Evolutionary conservation across 2,113 vertebrate genomes (phyloP), one percentile per base, ranked within the genome.

Genomic region (Scomber japonicus): DNA sequence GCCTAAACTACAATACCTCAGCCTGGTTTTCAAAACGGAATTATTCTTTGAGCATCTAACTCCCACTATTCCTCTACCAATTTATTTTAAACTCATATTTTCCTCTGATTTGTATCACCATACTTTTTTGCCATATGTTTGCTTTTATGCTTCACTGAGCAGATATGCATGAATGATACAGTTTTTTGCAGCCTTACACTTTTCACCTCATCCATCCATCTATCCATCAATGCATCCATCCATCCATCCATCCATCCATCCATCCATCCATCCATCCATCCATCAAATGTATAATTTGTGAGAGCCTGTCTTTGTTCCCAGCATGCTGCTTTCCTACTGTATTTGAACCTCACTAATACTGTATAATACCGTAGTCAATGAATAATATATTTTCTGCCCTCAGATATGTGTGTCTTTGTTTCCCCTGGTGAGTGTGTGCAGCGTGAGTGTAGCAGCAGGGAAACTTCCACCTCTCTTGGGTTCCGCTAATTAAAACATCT

Each of bases 401-500:
- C 16, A 60, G 40, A 72, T 68, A 13, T 61, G 11, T 44, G 21
- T 24, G n/a, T 31, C 3, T 49, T 54, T 50, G 14, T 56, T 19
- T 51, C 15, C 77, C 69, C 35, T 24, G 5, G 54, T 77, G 71
- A 21, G 16, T 71, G 55, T 64, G 62, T 86, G 66, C n/a, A 15
- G 48, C 31, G 56, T 51, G 19, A 16, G 35, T 17, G 21, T 19
- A 24, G 35, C 27, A 70, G 64, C 54, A 30, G 30, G 48, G 30
- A 64, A 13, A 49, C 46, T 50, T 74, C 48, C 44, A 3, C 55
- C 3, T 84, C 82, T 83, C 82, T 48, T 24, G 77, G 81, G 80
- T 49, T 48, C 64, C n/a, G 31, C 49, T 87, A 71, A 83, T 86
- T 81, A 84, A 87, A 88, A 84, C 81, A 80, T 86, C 75, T 71